phyloP scores from a whole-genome alignment of 2,797 vertebrate species.

The Gastrophryne carolinensis region DNA sequence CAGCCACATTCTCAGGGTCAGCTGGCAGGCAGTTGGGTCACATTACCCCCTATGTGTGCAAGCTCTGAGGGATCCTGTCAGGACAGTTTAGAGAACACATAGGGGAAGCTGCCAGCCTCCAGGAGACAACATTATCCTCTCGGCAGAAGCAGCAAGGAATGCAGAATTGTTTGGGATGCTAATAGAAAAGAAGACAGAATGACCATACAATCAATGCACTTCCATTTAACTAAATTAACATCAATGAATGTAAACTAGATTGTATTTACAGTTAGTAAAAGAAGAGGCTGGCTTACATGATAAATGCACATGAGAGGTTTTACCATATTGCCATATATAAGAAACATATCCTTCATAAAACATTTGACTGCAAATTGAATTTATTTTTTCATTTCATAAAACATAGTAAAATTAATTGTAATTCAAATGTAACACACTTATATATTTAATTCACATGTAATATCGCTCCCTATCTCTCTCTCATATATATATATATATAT shows the following conservation, averaged over 20 bases:
- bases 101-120: constrained; percentile 49
- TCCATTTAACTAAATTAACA: background rate
- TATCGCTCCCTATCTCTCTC: too few relatives aligned
- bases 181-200: constrained; percentile 22
- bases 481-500: too few relatives aligned
- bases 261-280: background rate
- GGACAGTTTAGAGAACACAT: constrained; percentile 47
- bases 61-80: constrained; percentile 51
- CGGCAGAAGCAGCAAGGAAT: constrained; percentile 25
- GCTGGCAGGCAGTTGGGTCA: constrained; percentile 49
- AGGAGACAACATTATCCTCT: constrained; percentile 43
- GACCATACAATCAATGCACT: constrained; percentile 7
- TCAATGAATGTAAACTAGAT: background rate
- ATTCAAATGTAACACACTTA: too few relatives aligned
- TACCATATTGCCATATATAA: too few relatives aligned
- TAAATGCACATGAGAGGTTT: too few relatives aligned
- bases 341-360: too few relatives aligned
- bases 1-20: constrained; percentile 48
- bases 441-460: too few relatives aligned
- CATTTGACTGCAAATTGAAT: too few relatives aligned
- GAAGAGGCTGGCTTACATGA: background rate
- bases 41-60: constrained; percentile 47
- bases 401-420: too few relatives aligned
- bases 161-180: constrained; percentile 1
- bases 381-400: too few relatives aligned